These are phyloP conservation scores for Psilopsiagon aymara DNA, from an alignment of 2,113 vertebrate species.

Conservation along the genomic window DNA sequence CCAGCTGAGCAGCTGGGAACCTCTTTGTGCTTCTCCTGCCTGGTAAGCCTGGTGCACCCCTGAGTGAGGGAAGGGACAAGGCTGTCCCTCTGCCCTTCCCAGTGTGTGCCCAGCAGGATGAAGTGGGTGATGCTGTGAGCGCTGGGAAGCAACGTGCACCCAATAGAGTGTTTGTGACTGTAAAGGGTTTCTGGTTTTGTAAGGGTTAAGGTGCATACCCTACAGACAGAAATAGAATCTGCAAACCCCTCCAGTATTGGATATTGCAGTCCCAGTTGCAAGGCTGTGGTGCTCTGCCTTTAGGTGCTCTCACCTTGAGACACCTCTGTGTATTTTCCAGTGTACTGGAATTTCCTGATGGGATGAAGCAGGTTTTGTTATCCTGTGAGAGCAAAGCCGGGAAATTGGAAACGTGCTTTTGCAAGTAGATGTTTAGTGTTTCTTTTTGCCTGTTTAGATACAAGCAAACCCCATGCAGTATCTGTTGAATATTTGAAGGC, in stretches of 20 bases:
- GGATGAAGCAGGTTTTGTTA: background rate
- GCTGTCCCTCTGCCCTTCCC: background rate
- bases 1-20: background rate
- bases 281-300: background rate
- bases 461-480: accelerated
- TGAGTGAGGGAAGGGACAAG: background rate
- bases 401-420: background rate
- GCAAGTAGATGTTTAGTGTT: background rate
- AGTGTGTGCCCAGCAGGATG: accelerated
- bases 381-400: background rate
- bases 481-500: background rate
- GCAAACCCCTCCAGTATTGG: accelerated
- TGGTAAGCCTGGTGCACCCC: background rate
- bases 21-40: background rate
- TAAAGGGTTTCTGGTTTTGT: background rate
- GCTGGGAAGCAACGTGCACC: background rate
- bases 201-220: accelerated
- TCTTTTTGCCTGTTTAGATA: background rate
- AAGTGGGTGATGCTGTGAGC: background rate
- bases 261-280: accelerated
- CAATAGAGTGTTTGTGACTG: background rate
- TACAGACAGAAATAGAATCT: background rate
- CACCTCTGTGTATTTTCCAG: background rate
- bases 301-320: background rate
- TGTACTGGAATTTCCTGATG: background rate